Evolutionary conservation across 2,113 vertebrate species (phyloP), one percentile per base, ranked within the genome.

Genomic region (Burhinus bistriatus): DNA sequence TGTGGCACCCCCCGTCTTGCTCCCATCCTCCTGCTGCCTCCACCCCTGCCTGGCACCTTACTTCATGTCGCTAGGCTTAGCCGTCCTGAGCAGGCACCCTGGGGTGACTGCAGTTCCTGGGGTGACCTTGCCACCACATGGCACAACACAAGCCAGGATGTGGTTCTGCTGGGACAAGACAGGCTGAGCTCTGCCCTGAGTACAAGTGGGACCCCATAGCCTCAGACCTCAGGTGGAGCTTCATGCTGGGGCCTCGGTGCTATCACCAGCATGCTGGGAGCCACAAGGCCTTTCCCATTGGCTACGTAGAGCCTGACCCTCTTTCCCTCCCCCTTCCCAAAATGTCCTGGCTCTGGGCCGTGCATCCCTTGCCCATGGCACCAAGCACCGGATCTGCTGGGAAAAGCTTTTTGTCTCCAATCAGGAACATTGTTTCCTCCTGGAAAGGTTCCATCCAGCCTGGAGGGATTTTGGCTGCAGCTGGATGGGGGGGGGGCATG

Each of bases 391-490:
- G 87, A 96, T 93, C 80, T 5, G 6, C 59, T 83, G 87, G 84
- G 71, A 91, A 83, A 83, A 79, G 68, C 23, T 18, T 90, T 96
- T 93, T 84, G 78, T 95, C 61, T 92, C 71, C 73, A 95, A 92
- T 96, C 92, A 95, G 45, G 45, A 86, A 9, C 30, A 93, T 94
- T 94, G 86, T 96, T 95, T 89, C 61, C 21, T 90, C 59, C 86
- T 96, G 95, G 93, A 96, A 89, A 86, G 70, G 11, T 44, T 97
- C 88, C 89, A 90, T 96, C 62, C 58, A 75, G 20, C 73, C 91
- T 97, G 91, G 87, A 95, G 71, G 44, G 45, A 90, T 88, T 94
- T 73, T 5, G 25, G 57, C 71, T 83, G 89, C 87, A 96, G 93
- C 94, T 96, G 95, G 81, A 61, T 73, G 87, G 45, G 26, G 3